Evolutionary conservation across 2,888 invertebrate genomes (phyloP).

Genomic region (Caenorhabditis sp.): DNA sequence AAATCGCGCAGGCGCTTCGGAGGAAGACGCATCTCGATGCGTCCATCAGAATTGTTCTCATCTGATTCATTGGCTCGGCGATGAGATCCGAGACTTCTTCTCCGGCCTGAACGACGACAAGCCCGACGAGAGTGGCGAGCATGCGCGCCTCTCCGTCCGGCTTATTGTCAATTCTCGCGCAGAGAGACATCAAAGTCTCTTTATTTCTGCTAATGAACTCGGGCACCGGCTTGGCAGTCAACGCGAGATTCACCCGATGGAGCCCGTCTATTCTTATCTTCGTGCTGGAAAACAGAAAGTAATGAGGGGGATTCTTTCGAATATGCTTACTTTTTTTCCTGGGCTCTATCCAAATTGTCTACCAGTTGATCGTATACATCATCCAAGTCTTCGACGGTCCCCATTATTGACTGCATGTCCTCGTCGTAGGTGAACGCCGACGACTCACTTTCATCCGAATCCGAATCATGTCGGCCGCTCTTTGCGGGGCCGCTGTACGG

Average conservation of each 20-base stretch:
- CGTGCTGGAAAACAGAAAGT: too few species aligned
- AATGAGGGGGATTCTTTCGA: too few species aligned
- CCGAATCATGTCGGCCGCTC: slow-evolving; percentile 36
- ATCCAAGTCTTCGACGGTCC: slow-evolving; percentile 63
- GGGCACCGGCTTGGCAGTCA: slow-evolving; percentile 56
- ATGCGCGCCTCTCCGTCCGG: slow-evolving; percentile 59
- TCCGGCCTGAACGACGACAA: slow-evolving; percentile 89
- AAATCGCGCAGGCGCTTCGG: slow-evolving; percentile 52
- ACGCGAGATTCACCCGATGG: slow-evolving; percentile 51
- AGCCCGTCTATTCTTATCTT: slow-evolving; percentile 85
- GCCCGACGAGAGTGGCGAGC: slow-evolving; percentile 83
- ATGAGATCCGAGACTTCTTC: slow-evolving; percentile 57
- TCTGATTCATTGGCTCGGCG: slow-evolving; percentile 54
- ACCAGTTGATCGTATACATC: slow-evolving; percentile 81
- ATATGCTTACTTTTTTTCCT: too few species aligned
- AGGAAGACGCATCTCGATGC: slow-evolving; percentile 52
- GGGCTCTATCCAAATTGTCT: slow-evolving; percentile 89
- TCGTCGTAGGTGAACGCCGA: slow-evolving; percentile 66
- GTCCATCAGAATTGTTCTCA: slow-evolving; percentile 63
- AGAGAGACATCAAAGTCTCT: slow-evolving; percentile 30
- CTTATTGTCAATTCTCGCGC: slow-evolving; percentile 59
- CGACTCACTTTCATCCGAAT: slow-evolving; percentile 60
- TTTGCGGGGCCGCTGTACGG: slow-evolving; percentile 37
- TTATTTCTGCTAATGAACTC: slow-evolving; percentile 58
- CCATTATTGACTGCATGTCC: slow-evolving; percentile 65